Evolutionary conservation across 2,797 vertebrate genomes (phyloP).

Genomic region (Pterois miles): DNA sequence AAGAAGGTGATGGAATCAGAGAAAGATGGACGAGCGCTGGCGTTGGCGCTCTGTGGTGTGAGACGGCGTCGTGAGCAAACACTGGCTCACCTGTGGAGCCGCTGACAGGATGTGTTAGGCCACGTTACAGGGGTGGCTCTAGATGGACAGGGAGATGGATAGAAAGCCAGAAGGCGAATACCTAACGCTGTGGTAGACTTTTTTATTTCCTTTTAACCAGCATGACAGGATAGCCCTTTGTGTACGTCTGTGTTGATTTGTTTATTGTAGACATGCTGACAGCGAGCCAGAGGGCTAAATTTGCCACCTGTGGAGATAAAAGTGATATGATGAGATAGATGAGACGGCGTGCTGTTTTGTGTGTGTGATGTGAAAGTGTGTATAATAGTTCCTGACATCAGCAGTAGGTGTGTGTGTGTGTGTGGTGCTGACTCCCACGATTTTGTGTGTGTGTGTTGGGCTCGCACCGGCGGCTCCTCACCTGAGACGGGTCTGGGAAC

Average conservation of each 20-base stretch:
- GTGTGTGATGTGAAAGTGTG: slow-evolving; percentile 22
- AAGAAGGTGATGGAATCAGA: not conserved
- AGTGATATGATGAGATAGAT: slow-evolving; percentile 70
- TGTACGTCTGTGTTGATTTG: slow-evolving; percentile 50
- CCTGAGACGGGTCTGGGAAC: slow-evolving; percentile 43
- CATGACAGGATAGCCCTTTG: slow-evolving; percentile 18
- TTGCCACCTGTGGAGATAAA: slow-evolving; percentile 77
- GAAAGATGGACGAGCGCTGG: not conserved
- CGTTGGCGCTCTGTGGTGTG: slow-evolving; percentile 7
- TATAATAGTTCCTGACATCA: slow-evolving; percentile 70
- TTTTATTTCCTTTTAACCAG: slow-evolving; percentile 10
- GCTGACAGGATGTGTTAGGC: slow-evolving; percentile 54
- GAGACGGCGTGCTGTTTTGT: not conserved
- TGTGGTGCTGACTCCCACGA: slow-evolving; percentile 66
- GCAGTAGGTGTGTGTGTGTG: slow-evolving; percentile 53
- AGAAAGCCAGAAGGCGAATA: slow-evolving; percentile 23
- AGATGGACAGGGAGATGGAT: slow-evolving; percentile 21
- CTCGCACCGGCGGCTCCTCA: slow-evolving; percentile 44
- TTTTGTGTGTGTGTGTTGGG: slow-evolving; percentile 45
- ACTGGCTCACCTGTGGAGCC: slow-evolving; percentile 69
- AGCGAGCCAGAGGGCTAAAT: slow-evolving; percentile 55
- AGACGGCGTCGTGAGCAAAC: slow-evolving; percentile 27
- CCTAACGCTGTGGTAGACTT: slow-evolving; percentile 19
- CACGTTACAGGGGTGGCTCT: slow-evolving; percentile 11
- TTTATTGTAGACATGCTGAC: slow-evolving; percentile 64